Evolutionary conservation across 2,888 invertebrate species (phyloP).

Genomic region (Pristionchus fissidentatus): DNA sequence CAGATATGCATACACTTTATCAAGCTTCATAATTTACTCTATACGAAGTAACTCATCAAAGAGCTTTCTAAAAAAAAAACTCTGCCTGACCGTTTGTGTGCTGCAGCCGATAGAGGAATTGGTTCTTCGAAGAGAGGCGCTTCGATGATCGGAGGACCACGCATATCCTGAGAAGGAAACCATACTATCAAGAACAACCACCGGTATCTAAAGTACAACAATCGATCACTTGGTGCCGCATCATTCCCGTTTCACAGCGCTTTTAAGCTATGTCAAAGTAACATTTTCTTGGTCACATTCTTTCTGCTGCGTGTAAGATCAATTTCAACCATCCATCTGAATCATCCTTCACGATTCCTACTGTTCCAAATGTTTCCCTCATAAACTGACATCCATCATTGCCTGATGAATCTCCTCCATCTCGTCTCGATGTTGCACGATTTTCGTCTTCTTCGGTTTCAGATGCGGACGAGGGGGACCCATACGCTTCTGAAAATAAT

Average conservation of each 20-base stretch:
- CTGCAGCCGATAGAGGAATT: conserved; percentile 48
- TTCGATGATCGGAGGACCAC: conserved; percentile 36
- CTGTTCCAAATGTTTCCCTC: too few relatives aligned
- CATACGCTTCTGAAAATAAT: conserved; percentile 53
- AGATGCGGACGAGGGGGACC: conserved; percentile 66
- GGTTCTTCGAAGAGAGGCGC: background rate
- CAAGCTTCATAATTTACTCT: too few relatives aligned
- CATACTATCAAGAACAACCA: background rate
- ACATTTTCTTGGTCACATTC: background rate
- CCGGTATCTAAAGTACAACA: background rate
- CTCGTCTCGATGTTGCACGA: background rate
- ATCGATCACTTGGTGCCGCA: background rate
- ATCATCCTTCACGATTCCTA: too few relatives aligned
- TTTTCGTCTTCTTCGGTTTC: conserved; percentile 56
- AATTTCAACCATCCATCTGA: too few relatives aligned
- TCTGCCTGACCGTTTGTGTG: conserved; percentile 50
- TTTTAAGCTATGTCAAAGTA: background rate
- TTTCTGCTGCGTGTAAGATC: background rate
- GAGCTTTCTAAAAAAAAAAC: background rate
- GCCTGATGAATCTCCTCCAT: background rate
- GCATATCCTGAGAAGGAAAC: conserved; percentile 6
- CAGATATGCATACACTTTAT: too few relatives aligned
- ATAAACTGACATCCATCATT: conserved; percentile 34
- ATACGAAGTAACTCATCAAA: too few relatives aligned
- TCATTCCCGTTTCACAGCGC: background rate